A percentile compares a stretch with the other conserved stretches of the same genome.
Conservation (phyloP, 2,888 invertebrate species). For the Anticlea derivata region DNA sequence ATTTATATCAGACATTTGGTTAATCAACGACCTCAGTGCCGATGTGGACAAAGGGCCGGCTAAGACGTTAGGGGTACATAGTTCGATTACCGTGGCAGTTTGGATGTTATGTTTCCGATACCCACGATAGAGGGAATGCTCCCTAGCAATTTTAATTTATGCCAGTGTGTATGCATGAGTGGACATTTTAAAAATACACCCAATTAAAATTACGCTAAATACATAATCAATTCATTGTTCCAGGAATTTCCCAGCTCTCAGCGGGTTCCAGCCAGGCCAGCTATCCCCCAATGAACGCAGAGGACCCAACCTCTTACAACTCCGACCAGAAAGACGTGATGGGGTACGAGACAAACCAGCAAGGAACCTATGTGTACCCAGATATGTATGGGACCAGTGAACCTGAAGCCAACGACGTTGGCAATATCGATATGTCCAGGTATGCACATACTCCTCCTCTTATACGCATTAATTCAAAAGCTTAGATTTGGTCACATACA, state of each 20-base stretch:
- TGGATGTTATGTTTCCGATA: too few relatives aligned
- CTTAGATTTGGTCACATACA: too few relatives aligned
- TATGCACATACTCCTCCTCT: constrained; percentile 43
- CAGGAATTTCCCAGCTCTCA: constrained; percentile 84
- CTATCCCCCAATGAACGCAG: constrained; percentile 85
- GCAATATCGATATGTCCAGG: constrained; percentile 78
- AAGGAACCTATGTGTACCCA: constrained; percentile 73
- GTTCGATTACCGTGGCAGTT: too few relatives aligned
- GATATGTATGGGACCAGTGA: constrained; percentile 56
- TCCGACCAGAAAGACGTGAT: constrained; percentile 85
- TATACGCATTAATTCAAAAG: too few relatives aligned
- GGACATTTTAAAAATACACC: too few relatives aligned
- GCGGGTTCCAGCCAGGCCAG: constrained; percentile 76
- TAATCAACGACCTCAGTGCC: too few relatives aligned
- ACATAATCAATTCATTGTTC: too few relatives aligned
- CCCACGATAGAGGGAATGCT: too few relatives aligned
- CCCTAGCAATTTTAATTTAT: too few relatives aligned
- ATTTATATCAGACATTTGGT: constrained; percentile 1
- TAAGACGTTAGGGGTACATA: neutral
- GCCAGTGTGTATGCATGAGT: too few relatives aligned
- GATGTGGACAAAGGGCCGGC: too few relatives aligned
- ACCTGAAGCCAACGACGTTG: constrained; percentile 67
- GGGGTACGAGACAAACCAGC: constrained; percentile 76
- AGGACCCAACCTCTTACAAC: constrained; percentile 82
- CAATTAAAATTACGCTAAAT: too few relatives aligned